Percentiles rank a stretch among this genome's conserved stretches.
These are phyloP conservation scores for Lipophrys pholis DNA, from an alignment of 2,113 vertebrate genomes.

Conservation along the genomic window DNA sequence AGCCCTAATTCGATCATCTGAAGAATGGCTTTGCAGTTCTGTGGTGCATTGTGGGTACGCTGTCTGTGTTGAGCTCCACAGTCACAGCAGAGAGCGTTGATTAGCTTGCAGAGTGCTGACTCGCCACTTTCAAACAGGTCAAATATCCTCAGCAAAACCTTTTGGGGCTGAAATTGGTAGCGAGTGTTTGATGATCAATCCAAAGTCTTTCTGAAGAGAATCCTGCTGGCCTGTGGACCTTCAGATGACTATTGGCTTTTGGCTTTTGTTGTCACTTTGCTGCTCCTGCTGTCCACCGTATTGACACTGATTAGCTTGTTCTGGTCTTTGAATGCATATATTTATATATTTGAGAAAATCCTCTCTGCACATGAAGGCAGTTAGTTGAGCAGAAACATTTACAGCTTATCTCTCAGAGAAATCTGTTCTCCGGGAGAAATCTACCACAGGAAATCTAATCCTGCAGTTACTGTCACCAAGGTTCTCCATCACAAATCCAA, in stretches of 20 bases:
- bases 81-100: background rate
- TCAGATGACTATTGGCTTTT: too few relatives aligned
- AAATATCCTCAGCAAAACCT: constrained; percentile 12
- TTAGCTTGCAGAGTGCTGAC: constrained; percentile 23
- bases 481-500: background rate
- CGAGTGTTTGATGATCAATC: too few relatives aligned
- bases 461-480: background rate
- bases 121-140: constrained; percentile 1
- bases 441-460: too few relatives aligned
- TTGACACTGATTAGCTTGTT: background rate
- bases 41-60: background rate
- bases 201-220: too few relatives aligned
- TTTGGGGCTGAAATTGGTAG: too few relatives aligned
- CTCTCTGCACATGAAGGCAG: background rate
- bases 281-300: background rate
- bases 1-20: constrained; percentile 24
- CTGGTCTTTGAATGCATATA: too few relatives aligned
- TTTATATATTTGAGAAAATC: too few relatives aligned
- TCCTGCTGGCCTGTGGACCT: too few relatives aligned
- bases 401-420: background rate
- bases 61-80: background rate
- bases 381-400: background rate
- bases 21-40: constrained; percentile 19
- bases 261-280: background rate
- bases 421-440: too few relatives aligned